Evolutionary conservation across 2,888 invertebrate genomes (phyloP).

Genomic region (Neelides folsomi): DNA sequence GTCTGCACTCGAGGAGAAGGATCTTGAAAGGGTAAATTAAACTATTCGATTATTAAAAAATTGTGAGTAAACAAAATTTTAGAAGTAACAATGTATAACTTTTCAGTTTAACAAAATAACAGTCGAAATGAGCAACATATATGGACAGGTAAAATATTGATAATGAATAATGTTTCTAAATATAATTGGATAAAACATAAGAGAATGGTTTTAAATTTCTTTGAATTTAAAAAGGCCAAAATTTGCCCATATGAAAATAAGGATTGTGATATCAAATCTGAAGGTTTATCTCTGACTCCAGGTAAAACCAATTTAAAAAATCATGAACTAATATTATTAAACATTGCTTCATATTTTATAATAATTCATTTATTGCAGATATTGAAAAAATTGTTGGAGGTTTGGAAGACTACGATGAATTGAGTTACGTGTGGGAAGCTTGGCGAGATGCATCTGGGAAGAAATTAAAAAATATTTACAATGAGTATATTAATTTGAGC

Average conservation of each 20-base stretch:
- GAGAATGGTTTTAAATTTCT: too few species aligned
- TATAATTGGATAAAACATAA: too few species aligned
- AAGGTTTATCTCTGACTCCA: conserved; percentile 15
- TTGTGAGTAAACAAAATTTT: too few species aligned
- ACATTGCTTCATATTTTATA: too few species aligned
- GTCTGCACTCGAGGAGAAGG: conserved; percentile 59
- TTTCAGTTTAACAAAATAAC: conserved; percentile 31
- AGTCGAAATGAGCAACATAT: conserved; percentile 63
- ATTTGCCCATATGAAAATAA: conserved; percentile 47
- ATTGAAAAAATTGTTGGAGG: conserved; percentile 55
- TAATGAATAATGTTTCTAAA: too few species aligned
- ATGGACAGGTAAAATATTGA: conserved; percentile 39
- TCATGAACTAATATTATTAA: too few species aligned
- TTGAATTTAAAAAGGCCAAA: conserved; percentile 45
- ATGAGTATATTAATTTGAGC: conserved; percentile 61
- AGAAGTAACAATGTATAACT: conserved; percentile 3
- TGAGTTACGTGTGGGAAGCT: conserved; percentile 63
- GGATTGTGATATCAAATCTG: conserved; percentile 36
- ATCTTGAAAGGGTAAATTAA: conserved; percentile 34
- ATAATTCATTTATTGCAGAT: conserved; percentile 42
- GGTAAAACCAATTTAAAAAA: too few species aligned
- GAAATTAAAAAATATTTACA: conserved; percentile 57
- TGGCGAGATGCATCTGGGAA: conserved; percentile 70
- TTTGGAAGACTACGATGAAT: conserved; percentile 59
- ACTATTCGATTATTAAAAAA: too few species aligned